Percentiles rank a stretch among this genome's conserved stretches.
Conservation (phyloP, 2,888 invertebrate genomes). For the Macaria liturata region DNA sequence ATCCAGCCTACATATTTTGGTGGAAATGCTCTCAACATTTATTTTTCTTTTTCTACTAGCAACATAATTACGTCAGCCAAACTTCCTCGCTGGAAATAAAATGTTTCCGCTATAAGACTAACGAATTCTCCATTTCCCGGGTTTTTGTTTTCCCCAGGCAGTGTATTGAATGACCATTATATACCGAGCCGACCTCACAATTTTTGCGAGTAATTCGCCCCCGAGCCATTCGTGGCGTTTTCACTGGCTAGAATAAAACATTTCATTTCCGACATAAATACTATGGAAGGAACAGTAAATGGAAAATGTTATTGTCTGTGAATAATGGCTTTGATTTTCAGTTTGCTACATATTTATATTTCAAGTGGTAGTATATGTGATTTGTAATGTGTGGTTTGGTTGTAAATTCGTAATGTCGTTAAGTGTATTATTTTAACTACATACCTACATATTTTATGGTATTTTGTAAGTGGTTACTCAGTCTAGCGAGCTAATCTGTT, state of each 20-base stretch:
- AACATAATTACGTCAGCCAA: conserved; percentile 1
- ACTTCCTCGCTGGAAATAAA: conserved; percentile 17
- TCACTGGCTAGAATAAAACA: conserved; percentile 76
- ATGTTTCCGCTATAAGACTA: conserved; percentile 23
- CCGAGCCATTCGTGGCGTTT: conserved; percentile 68
- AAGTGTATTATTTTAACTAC: too few species aligned
- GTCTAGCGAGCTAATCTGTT: too few species aligned
- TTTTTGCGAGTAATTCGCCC: conserved; percentile 70
- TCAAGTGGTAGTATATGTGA: conserved; percentile 9
- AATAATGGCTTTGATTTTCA: conserved; percentile 24
- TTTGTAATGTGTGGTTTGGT: conserved; percentile 6
- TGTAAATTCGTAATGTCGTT: conserved; percentile 9
- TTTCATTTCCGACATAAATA: conserved; percentile 55
- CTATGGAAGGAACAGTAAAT: conserved; percentile 50
- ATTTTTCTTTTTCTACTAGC: too few species aligned
- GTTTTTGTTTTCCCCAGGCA: conserved; percentile 34
- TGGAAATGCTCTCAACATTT: too few species aligned
- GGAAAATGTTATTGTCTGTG: conserved; percentile 28
- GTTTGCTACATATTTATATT: conserved; percentile 13
- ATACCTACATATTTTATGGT: too few species aligned
- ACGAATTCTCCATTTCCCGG: conserved; percentile 29
- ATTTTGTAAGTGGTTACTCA: too few species aligned
- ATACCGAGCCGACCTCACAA: conserved; percentile 60
- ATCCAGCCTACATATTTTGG: too few species aligned
- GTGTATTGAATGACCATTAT: conserved; percentile 62